Percentiles rank a stretch among this genome's conserved stretches.
Conservation (phyloP, 1,140 invertebrate species). For the Drosophila punjabiensis region DNA sequence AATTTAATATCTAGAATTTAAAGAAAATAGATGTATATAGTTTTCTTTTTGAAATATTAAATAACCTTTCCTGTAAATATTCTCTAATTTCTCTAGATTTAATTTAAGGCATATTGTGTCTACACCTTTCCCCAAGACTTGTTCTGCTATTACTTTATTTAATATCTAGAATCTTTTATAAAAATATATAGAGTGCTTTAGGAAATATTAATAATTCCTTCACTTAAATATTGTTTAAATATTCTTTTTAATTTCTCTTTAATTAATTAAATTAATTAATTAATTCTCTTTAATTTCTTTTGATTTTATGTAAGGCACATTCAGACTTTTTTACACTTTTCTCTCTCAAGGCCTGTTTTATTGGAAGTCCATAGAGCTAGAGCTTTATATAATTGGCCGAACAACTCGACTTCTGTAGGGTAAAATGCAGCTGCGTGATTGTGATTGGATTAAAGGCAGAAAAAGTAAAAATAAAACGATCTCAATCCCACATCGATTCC, state of each 20-base stretch:
- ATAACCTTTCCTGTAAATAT: too few relatives aligned
- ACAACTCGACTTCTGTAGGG: conserved; percentile 67
- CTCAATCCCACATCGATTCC: conserved; percentile 47
- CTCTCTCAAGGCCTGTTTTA: background rate
- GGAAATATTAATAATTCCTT: too few relatives aligned
- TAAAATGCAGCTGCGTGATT: conserved; percentile 84
- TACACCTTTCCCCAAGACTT: too few relatives aligned
- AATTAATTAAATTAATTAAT: too few relatives aligned
- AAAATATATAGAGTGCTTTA: background rate
- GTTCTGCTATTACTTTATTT: too few relatives aligned
- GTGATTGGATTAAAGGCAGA: conserved; percentile 77
- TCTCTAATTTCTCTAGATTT: too few relatives aligned
- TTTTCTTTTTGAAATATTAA: too few relatives aligned
- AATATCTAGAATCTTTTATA: background rate
- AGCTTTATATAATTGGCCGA: conserved; percentile 66
- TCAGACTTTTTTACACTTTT: too few relatives aligned
- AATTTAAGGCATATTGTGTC: too few relatives aligned
- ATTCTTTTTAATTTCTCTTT: background rate
- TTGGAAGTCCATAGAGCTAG: background rate
- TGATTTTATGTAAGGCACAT: background rate
- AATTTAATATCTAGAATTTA: too few relatives aligned
- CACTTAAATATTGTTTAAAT: too few relatives aligned
- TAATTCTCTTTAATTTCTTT: rapidly evolving
- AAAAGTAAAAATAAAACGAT: conserved; percentile 26
- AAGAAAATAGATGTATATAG: too few relatives aligned